Percentiles rank a stretch among this genome's conserved stretches.
These are phyloP conservation scores for Tarsius wallacei DNA, from an alignment of 2,797 vertebrate species.

Conservation along the genomic window DNA sequence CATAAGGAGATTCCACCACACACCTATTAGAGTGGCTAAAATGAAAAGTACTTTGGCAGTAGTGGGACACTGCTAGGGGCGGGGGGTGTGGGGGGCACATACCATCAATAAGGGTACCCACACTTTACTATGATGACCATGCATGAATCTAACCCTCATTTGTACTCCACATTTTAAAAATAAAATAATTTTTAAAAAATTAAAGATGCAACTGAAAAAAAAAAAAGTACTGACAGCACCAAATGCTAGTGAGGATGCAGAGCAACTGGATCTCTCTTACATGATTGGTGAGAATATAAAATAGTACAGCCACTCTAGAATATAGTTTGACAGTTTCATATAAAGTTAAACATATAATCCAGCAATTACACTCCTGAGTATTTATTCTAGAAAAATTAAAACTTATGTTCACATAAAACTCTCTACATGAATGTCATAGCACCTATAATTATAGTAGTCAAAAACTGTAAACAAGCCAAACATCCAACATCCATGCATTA, in stretches of 20 bases:
- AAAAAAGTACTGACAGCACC: neutral
- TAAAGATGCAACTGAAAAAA: no score
- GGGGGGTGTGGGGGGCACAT: no score
- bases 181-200: no score
- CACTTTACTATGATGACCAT: no score
- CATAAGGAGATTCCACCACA: neutral
- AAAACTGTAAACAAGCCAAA: conserved; percentile 1
- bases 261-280: neutral
- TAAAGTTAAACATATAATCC: neutral
- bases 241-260: neutral
- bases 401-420: neutral
- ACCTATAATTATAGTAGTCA: neutral
- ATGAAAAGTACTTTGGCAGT: neutral
- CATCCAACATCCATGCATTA: neutral
- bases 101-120: no score
- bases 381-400: neutral
- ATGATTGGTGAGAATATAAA: neutral
- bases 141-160: no score
- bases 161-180: no score
- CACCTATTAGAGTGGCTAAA: neutral
- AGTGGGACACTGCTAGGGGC: no score
- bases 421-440: neutral
- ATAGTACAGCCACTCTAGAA: neutral
- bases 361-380: neutral
- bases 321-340: neutral